These are phyloP conservation scores for Hemibagrus guttatus DNA, from an alignment of 2,797 vertebrate genomes.

Conservation along the genomic window DNA sequence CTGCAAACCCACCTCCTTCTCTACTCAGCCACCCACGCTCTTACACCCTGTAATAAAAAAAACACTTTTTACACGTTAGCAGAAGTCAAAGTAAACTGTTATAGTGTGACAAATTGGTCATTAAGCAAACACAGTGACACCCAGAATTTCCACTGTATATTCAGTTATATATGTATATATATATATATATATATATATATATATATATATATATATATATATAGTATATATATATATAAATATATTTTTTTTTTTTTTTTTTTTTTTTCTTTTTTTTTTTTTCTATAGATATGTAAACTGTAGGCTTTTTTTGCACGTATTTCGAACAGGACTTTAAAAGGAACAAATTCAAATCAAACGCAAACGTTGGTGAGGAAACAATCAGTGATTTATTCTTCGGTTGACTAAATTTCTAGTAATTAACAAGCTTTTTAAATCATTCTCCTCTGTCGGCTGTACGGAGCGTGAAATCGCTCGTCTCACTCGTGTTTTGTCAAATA, in stretches of 20 bases:
- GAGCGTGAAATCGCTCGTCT: background rate
- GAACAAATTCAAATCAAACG: background rate
- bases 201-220: no score
- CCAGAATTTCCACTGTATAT: no score
- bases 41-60: background rate
- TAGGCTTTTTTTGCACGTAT: background rate
- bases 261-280: no score
- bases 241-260: no score
- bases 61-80: background rate
- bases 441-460: background rate
- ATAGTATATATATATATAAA: no score
- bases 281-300: no score
- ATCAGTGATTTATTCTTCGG: background rate
- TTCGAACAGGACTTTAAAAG: background rate
- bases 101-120: background rate
- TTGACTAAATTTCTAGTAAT: background rate
- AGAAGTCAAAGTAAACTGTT: background rate
- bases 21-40: constrained; percentile 32
- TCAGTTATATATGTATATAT: no score
- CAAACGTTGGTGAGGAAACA: background rate
- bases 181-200: no score
- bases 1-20: background rate
- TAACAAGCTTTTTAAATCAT: background rate
- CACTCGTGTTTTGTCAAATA: background rate
- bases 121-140: background rate